These are phyloP conservation scores for Tetanocera ferruginea DNA, from an alignment of 2,888 invertebrate genomes.

Conservation along the genomic window DNA sequence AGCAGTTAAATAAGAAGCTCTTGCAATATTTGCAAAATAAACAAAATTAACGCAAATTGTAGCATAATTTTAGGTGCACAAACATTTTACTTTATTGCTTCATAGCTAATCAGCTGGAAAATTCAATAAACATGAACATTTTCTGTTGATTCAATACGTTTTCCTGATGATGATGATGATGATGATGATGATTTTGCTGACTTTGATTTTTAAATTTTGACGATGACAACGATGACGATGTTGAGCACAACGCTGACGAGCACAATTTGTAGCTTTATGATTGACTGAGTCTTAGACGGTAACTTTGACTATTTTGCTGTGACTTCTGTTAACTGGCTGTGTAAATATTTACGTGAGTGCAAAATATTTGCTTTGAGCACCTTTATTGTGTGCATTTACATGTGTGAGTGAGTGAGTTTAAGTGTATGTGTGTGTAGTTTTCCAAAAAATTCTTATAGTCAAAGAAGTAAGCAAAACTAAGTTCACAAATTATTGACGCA, in stretches of 20 bases:
- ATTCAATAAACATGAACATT: slow-evolving; percentile 16
- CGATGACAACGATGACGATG: neutral
- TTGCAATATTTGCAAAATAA: slow-evolving; percentile 6
- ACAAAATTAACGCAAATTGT: slow-evolving; percentile 23
- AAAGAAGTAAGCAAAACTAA: neutral
- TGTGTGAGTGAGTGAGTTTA: neutral
- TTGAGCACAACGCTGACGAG: neutral
- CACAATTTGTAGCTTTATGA: slow-evolving; percentile 7
- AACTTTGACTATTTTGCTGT: too few species aligned
- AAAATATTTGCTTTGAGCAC: slow-evolving; percentile 11
- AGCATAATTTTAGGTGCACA: slow-evolving; percentile 18
- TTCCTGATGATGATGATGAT: neutral
- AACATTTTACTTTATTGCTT: neutral
- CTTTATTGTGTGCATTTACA: neutral
- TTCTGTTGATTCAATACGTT: neutral
- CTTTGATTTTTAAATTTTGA: slow-evolving; percentile 7
- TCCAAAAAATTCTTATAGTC: too few species aligned
- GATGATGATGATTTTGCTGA: neutral
- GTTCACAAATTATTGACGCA: neutral
- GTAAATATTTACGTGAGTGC: slow-evolving; percentile 25
- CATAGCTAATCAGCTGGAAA: slow-evolving; percentile 22
- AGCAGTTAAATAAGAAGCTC: too few species aligned
- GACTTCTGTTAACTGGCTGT: neutral
- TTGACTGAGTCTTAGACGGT: neutral
- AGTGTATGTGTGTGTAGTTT: neutral